Base-by-base conservation (phyloP, 1,140 invertebrate species). In the Colletes gigas region DNA sequence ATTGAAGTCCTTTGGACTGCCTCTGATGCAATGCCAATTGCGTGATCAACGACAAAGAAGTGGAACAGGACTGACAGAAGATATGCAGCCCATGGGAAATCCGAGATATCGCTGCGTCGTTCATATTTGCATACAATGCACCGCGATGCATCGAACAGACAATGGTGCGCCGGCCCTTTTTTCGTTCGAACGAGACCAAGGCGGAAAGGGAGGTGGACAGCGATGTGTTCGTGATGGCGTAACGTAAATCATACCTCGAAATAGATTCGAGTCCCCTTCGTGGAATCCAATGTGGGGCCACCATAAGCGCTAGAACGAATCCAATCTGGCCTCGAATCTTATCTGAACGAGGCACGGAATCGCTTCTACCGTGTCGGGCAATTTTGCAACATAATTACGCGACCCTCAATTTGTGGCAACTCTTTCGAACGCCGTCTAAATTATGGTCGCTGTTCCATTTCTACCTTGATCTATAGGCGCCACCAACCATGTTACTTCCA, bases 231-330 rank as follows among this genome's bases (percentile, higher is more conserved):
- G 63, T 21, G 54, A 52, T 73, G 67, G 62, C 62, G 77, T 74
- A 82, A 86, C 84, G 84, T 87, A 87, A 86, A 87, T 87, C 85
- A 75, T 86, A 83, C 66, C 82, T 78, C 78, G 84, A 79, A 59
- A 77, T 83, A 85, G 80, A 86, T 85, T 85, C 55, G 79, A 65
- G 78, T 74, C 62, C 19, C 74, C 69, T 47, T 71, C 60, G 30
- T 71, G 71, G 78, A 62, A 70, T 68, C 70, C 71, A 30, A 50
- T 68, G 79, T 62, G 59, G 80, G 39, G 59, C 30, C 41, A 10
- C 65, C 70, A 63, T 82, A 78, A 85, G 67, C 79, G 79, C 52
- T 39, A 55, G 66, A 59, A 60, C 57, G 67, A 59, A 57, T 74
- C 68, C 81, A 57, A 81, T 77, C 71, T 54, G 63, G 63, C 5